phyloP scores from a whole-genome alignment of 2,888 invertebrate species.

The Helleia helle region DNA sequence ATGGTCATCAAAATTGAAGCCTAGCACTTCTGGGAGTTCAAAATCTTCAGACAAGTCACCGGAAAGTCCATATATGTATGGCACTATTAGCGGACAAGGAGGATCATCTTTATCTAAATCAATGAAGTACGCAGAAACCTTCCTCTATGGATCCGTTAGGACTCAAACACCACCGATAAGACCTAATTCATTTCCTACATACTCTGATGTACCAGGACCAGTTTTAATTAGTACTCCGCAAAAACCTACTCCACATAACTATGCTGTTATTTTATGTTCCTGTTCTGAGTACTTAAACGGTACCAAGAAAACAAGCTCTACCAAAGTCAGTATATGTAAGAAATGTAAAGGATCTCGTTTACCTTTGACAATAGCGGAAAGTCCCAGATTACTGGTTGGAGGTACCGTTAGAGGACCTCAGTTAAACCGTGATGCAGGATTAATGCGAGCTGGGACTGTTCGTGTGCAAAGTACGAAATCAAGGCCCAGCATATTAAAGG shows the following conservation, averaged over 20 bases:
- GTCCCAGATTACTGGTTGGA: slow-evolving; percentile 58
- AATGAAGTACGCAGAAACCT: slow-evolving; percentile 89
- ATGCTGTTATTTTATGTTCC: slow-evolving; percentile 84
- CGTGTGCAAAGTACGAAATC: slow-evolving; percentile 74
- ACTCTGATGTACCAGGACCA: slow-evolving; percentile 58
- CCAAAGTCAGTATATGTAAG: slow-evolving; percentile 85
- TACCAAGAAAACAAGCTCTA: slow-evolving; percentile 81
- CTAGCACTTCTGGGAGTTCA: slow-evolving; percentile 64
- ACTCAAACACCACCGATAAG: slow-evolving; percentile 62
- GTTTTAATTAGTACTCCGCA: slow-evolving; percentile 70
- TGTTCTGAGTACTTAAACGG: slow-evolving; percentile 87
- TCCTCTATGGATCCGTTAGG: slow-evolving; percentile 87
- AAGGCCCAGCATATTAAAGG: slow-evolving; percentile 78
- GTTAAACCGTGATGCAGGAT: slow-evolving; percentile 54
- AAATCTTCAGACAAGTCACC: slow-evolving; percentile 64
- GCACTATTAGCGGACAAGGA: slow-evolving; percentile 73
- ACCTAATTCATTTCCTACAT: slow-evolving; percentile 65
- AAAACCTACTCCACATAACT: slow-evolving; percentile 75
- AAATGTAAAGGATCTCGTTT: slow-evolving; percentile 88
- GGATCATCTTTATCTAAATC: slow-evolving; percentile 85
- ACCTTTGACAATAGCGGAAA: slow-evolving; percentile 79
- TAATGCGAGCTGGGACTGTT: slow-evolving; percentile 76
- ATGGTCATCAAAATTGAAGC: slow-evolving; percentile 81
- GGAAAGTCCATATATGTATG: slow-evolving; percentile 63
- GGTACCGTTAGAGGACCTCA: slow-evolving; percentile 78